Evolutionary conservation across 2,888 invertebrate genomes (phyloP), one percentile per base, ranked within the genome.

Genomic region (Pemphredon lugubris): DNA sequence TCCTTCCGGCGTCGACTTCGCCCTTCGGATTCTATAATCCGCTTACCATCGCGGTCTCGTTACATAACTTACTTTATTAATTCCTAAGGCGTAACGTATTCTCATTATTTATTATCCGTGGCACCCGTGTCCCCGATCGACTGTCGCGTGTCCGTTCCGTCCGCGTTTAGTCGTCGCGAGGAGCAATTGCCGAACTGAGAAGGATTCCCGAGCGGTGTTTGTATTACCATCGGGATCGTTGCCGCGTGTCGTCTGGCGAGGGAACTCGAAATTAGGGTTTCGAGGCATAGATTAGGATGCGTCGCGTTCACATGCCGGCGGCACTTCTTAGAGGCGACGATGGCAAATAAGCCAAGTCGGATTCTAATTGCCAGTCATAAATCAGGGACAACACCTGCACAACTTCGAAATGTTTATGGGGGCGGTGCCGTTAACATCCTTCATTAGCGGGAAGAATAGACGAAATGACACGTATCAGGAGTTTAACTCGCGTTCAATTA

Each of bases 321-420:
- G 80, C 86, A 81, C 82, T 87, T 85, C 83, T 79, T 83, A 84
- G 79, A 77, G 73, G 77, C 76, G 79, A 73, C 77, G 82, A 82
- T 74, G 86, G 86, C 88, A 86, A 88, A 89, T 89, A 88, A 87
- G 87, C 85, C 84, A 83, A n/a, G 83, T 84, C 84, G 79, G 86
- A 88, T 87, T 89, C 88, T 89, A 89, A 89, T 89, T 89, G 87
- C 89, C 86, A 64, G 68, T 76, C 86, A 87, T 89, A 89, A 89
- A 89, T 89, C 89, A 89, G 83, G 83, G 88, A 89, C 89, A 89
- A 88, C 89, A 89, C 88, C 88, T 89, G 89, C 88, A 86, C 84
- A 77, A 83, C 82, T 83, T 78, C 79, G 76, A 79, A 83, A 87
- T 88, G 86, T 89, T 89, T 87, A 88, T 88, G 83, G 83, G n/a